These are phyloP conservation scores for Homalodisca vitripennis DNA, from an alignment of 1,140 invertebrate genomes.

Conservation along the genomic window DNA sequence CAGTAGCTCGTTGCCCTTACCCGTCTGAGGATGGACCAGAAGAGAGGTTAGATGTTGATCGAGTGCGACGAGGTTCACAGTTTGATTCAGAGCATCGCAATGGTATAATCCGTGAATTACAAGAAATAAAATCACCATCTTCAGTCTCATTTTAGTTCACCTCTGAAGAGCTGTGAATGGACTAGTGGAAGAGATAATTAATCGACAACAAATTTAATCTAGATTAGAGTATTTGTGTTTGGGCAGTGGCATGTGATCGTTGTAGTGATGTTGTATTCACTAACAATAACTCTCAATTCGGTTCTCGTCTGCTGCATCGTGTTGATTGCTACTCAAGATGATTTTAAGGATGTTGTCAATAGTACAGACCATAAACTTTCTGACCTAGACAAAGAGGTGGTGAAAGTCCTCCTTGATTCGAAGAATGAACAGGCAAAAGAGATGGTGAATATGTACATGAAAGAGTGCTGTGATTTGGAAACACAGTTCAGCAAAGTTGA, in stretches of 20 bases:
- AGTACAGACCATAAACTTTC: not conserved
- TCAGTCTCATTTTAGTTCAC: too few relatives aligned
- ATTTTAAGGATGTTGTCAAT: not conserved
- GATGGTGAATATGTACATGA: not conserved
- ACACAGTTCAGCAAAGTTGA: not conserved
- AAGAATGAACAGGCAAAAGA: not conserved
- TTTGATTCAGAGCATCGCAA: not conserved
- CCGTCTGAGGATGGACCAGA: not conserved
- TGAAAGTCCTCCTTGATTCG: not conserved
- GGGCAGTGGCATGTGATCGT: too few relatives aligned
- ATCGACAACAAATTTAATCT: too few relatives aligned
- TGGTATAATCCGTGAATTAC: too few relatives aligned
- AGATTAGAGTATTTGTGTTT: too few relatives aligned
- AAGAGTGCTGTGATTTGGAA: constrained; percentile 7
- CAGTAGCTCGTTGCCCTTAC: not conserved
- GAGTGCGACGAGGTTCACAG: not conserved
- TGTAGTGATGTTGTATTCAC: too few relatives aligned
- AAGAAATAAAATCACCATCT: too few relatives aligned
- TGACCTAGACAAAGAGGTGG: not conserved
- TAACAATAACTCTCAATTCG: too few relatives aligned
- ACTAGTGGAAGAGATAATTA: too few relatives aligned
- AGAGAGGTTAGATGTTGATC: not conserved
- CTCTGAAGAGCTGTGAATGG: too few relatives aligned
- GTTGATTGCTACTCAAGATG: too few relatives aligned
- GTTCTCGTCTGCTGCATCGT: too few relatives aligned